These are phyloP conservation scores for Eutrigla gurnardus DNA, from an alignment of 2,797 vertebrate genomes.

Conservation along the genomic window DNA sequence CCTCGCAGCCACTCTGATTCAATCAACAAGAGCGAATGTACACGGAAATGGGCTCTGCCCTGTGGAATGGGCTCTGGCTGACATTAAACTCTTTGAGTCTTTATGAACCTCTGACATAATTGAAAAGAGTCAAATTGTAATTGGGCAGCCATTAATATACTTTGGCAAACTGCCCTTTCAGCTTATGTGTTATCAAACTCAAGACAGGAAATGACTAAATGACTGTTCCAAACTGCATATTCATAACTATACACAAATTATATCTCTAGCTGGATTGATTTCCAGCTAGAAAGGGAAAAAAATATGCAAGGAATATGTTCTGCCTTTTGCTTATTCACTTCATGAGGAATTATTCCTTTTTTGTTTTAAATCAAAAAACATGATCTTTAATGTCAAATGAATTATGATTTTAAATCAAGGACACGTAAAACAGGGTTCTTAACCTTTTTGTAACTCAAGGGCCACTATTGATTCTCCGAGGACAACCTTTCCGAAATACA, in stretches of 20 bases:
- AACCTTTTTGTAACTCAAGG: background rate
- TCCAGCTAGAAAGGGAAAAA: background rate
- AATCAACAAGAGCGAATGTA: background rate
- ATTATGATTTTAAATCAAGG: background rate
- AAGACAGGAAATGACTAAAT: background rate
- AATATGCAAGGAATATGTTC: background rate
- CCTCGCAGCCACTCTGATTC: background rate
- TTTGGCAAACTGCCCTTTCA: background rate
- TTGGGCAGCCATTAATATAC: background rate
- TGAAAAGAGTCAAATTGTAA: slow-evolving; percentile 2
- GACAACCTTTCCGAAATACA: background rate
- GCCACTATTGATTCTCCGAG: background rate
- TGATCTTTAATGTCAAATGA: background rate
- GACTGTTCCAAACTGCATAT: background rate
- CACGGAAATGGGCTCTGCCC: background rate
- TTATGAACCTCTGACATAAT: slow-evolving; percentile 9
- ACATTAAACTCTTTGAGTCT: background rate
- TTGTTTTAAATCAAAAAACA: background rate
- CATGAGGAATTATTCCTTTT: background rate
- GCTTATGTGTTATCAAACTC: background rate
- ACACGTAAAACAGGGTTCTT: too few relatives aligned
- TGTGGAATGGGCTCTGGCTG: background rate
- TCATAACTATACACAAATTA: background rate
- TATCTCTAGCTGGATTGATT: background rate
- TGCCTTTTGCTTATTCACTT: background rate